Evolutionary conservation across 2,888 invertebrate species (phyloP), one percentile per base, ranked within the genome.

Genomic region (Lasioglossum vierecki): DNA sequence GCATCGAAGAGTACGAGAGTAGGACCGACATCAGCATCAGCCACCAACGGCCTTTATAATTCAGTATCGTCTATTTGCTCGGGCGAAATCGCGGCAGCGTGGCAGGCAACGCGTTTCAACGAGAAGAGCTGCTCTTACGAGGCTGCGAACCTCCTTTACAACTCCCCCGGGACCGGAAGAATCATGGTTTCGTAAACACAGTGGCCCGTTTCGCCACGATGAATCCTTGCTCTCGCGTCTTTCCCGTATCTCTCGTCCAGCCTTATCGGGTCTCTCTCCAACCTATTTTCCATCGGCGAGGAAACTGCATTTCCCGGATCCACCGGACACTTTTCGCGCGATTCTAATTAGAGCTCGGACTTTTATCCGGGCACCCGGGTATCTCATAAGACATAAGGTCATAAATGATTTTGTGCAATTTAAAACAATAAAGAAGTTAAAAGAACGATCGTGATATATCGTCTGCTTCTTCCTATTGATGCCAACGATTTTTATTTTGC

Each of bases 111-210:
- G 66, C 76, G 74, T 81, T 81, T 73, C 78, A 72, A 60, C 76
- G 80, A 66, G 78, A 75, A 74, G 66, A 85, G 68, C 75, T 18
- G 44, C 78, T 66, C 72, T 84, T 84, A 80, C 78, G 76, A 80
- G 63, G 44, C 70, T 63, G 77, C 75, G 74, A 85, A 85, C 85
- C 53, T 60, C 77, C 70, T 84, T 84, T 85, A 85, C 85, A 86
- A 86, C 79, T 72, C 86, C 53, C 86, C 41, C 72, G 85, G 53
- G 85, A 53, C 53, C 44, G 70, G 79, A 82, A 82, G 86, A 85
- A 79, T 79, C 82, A 82, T 86, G 86, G 86, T 82, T 86, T 86
- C 78, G 86, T 86, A 86, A 86, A 85, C 82, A 85, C 82, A 82
- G 86, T 35, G 79, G 73, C 86, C 77, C 86, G 72, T 81, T 81